A percentile compares a stretch with the other conserved stretches of the same genome.
phyloP scores from a whole-genome alignment of 2,888 invertebrate genomes.

The Tillus elongatus region DNA sequence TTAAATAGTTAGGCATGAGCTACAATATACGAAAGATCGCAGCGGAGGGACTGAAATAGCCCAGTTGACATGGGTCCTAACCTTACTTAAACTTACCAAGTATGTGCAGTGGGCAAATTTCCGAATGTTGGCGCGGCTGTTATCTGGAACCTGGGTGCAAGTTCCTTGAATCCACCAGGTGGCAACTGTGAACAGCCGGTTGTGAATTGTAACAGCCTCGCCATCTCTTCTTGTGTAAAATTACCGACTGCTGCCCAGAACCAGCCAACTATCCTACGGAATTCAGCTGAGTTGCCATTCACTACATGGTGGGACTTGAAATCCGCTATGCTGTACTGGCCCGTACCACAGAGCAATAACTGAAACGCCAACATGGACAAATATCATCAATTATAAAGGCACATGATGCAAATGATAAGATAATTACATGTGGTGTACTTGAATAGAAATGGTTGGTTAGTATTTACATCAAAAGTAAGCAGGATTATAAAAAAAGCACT shows the following conservation, averaged over 20 bases:
- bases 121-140: conserved; percentile 84
- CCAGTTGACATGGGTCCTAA: no score
- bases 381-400: conserved; percentile 25
- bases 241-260: conserved; percentile 85
- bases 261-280: conserved; percentile 78
- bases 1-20: no score
- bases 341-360: conserved; percentile 87
- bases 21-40: no score
- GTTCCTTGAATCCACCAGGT: conserved; percentile 80
- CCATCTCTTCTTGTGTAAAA: conserved; percentile 88
- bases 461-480: no score
- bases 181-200: conserved; percentile 90
- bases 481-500: no score
- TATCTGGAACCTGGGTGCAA: conserved; percentile 86
- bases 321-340: conserved; percentile 83
- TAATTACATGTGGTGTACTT: no score
- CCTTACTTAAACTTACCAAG: conserved; percentile 69
- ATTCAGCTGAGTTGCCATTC: conserved; percentile 71
- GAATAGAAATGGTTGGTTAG: no score
- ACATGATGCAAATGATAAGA: background rate
- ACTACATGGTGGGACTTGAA: conserved; percentile 83
- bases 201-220: conserved; percentile 82
- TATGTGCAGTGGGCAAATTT: conserved; percentile 88
- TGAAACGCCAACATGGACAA: conserved; percentile 42
- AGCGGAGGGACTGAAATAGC: no score